phyloP scores from a whole-genome alignment of 2,888 invertebrate species.

The Branchipolynoe longqiensis region DNA sequence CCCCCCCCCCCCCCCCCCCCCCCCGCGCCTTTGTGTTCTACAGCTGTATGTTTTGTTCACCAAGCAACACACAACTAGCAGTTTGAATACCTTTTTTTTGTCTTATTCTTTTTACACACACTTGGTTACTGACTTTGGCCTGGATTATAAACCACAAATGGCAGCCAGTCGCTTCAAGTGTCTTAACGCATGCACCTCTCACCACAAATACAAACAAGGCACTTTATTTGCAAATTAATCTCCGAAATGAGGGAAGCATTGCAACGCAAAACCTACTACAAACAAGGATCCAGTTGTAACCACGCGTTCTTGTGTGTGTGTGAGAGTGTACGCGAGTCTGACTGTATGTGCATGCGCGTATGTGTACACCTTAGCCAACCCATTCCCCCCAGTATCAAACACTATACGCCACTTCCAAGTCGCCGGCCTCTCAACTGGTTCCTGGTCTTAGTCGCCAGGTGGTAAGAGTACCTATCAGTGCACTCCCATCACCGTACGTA shows the following conservation, averaged over 20 bases:
- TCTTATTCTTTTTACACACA: neutral
- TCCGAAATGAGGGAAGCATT: conserved; percentile 46
- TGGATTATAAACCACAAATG: neutral
- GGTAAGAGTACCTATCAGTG: too few relatives aligned
- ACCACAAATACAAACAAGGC: conserved; percentile 46
- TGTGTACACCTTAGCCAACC: too few relatives aligned
- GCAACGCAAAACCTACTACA: conserved; percentile 3
- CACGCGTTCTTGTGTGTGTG: neutral
- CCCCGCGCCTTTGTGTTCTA: neutral
- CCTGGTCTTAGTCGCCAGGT: too few relatives aligned
- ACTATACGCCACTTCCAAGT: too few relatives aligned
- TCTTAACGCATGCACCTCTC: neutral
- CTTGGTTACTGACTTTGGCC: conserved; percentile 1
- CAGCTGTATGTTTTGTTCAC: neutral
- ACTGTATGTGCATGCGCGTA: too few relatives aligned
- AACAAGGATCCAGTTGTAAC: conserved; percentile 5
- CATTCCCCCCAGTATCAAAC: too few relatives aligned
- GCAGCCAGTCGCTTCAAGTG: conserved; percentile 26
- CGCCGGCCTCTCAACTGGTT: too few relatives aligned
- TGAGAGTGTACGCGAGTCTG: too few relatives aligned
- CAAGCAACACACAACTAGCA: conserved; percentile 22
- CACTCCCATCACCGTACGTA: too few relatives aligned
- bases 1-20: too few relatives aligned
- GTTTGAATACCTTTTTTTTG: neutral
- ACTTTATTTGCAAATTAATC: conserved; percentile 25